phyloP scores from a whole-genome alignment of 2,113 vertebrate genomes.

The Camelus bactrianus region DNA sequence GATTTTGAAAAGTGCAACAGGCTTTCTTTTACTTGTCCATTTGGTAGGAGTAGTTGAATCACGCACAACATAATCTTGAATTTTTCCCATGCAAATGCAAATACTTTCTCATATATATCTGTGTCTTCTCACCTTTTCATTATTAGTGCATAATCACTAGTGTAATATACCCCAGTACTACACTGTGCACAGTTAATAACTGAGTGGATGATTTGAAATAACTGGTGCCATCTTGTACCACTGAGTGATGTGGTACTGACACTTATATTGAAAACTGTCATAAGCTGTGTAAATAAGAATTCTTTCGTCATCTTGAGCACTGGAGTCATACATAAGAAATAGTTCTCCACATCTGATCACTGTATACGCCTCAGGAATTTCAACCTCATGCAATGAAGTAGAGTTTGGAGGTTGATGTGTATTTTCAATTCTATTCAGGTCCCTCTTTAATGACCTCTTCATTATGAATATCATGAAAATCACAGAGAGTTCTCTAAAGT shows the following conservation, averaged over 20 bases:
- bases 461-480: too few species aligned
- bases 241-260: neutral
- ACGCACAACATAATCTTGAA: neutral
- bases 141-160: neutral
- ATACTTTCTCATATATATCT: neutral
- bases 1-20: neutral
- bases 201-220: neutral
- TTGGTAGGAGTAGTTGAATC: neutral
- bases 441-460: too few species aligned
- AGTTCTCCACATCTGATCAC: too few species aligned
- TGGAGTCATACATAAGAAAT: too few species aligned
- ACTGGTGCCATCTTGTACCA: neutral
- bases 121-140: neutral
- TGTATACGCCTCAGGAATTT: too few species aligned
- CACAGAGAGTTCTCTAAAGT: too few species aligned
- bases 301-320: too few species aligned
- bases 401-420: too few species aligned
- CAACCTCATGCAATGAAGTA: too few species aligned
- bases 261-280: too few species aligned
- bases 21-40: neutral
- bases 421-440: too few species aligned
- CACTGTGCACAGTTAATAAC: neutral
- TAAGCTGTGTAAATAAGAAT: too few species aligned
- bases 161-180: neutral
- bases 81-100: neutral